Conservation (phyloP, 1,140 invertebrate species). For the Asbolus verrucosus region DNA sequence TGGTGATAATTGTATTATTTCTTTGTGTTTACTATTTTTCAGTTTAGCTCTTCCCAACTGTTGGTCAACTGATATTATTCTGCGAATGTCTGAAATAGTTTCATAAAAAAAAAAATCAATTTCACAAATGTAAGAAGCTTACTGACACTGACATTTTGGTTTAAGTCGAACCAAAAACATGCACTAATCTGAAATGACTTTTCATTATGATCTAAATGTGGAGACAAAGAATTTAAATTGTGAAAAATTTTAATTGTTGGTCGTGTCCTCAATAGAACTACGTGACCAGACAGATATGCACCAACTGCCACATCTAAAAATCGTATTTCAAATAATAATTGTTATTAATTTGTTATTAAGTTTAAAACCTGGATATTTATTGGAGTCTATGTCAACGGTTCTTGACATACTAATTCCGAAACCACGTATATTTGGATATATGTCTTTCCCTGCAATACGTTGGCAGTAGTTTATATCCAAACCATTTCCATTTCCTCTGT, state of each 20-base stretch:
- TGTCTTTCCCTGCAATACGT: constrained; percentile 62
- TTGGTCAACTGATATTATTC: constrained; percentile 57
- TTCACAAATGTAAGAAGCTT: background rate
- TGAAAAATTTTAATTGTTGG: constrained; percentile 58
- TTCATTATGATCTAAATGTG: constrained; percentile 28
- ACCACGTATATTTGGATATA: constrained; percentile 62
- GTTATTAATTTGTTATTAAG: constrained; percentile 17
- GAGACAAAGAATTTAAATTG: constrained; percentile 4
- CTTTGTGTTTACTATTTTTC: constrained; percentile 20
- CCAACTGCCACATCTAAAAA: constrained; percentile 67
- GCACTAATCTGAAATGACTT: constrained; percentile 42
- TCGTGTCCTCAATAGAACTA: constrained; percentile 63
- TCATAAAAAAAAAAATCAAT: background rate
- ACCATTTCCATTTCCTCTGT: constrained; percentile 66
- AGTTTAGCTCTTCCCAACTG: constrained; percentile 56
- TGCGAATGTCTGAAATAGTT: constrained; percentile 49
- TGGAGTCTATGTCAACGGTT: constrained; percentile 66
- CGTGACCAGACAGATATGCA: constrained; percentile 67
- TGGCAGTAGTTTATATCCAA: constrained; percentile 66
- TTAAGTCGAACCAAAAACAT: constrained; percentile 45
- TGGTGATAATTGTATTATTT: constrained; percentile 9
- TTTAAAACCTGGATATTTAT: constrained; percentile 65
- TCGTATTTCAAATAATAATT: constrained; percentile 38
- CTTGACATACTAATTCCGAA: constrained; percentile 69
- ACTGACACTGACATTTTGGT: background rate